Percentiles rank a stretch among this genome's conserved stretches.
phyloP scores from a whole-genome alignment of 2,113 vertebrate species.

The Pontoporia blainvillei region DNA sequence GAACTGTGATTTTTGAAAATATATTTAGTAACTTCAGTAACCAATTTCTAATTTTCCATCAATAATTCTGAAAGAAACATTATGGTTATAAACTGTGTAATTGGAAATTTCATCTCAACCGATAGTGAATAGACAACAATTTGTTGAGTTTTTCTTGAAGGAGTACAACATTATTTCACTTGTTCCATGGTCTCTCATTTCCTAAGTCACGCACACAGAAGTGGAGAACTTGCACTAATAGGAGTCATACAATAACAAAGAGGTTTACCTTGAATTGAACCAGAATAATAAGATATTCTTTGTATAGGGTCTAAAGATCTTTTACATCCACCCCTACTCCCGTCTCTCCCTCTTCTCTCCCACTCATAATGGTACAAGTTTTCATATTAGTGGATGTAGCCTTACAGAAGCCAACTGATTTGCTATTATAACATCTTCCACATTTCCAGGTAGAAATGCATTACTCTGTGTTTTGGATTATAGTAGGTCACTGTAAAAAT shows the following conservation, averaged over 20 bases:
- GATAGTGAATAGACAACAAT: neutral
- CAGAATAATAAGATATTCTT: neutral
- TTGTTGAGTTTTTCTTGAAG: neutral
- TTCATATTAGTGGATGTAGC: neutral
- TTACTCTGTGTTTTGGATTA: neutral
- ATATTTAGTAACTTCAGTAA: neutral
- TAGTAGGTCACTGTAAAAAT: neutral
- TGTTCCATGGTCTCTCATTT: neutral
- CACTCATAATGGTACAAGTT: neutral
- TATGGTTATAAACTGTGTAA: neutral
- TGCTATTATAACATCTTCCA: neutral
- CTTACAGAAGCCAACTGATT: neutral
- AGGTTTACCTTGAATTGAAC: neutral
- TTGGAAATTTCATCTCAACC: conserved; percentile 8
- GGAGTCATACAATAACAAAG: neutral
- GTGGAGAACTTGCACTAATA: neutral
- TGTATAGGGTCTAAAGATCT: neutral
- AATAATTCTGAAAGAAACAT: neutral
- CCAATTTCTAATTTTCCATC: neutral
- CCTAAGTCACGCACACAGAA: neutral
- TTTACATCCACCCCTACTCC: too few relatives aligned
- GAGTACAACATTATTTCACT: neutral
- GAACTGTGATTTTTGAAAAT: neutral
- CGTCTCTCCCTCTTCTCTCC: neutral
- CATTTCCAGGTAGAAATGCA: neutral